Base-by-base conservation (phyloP, 2,113 vertebrate genomes). In the Tapirus terrestris region DNA sequence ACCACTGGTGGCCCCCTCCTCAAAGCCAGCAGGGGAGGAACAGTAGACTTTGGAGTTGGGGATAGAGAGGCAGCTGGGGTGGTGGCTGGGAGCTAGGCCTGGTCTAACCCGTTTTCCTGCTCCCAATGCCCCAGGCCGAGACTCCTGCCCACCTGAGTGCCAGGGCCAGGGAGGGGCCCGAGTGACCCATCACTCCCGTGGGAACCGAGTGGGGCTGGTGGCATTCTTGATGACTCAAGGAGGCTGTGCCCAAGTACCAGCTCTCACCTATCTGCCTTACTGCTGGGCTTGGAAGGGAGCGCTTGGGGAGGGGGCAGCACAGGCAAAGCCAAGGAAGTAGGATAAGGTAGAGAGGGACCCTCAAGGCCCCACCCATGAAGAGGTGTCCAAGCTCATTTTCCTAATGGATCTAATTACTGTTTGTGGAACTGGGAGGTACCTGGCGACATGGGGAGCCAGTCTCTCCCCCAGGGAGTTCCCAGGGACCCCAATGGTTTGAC, bases 121-220 rank as follows among this genome's bases (percentile, higher is more conserved):
- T 98, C 97, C 92, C 68, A 63, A 84, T 73, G 92, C 97, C 97
- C 88, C 53, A 82, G 96, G 93, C 96, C 43, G 23, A 93, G 93
- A 81, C 94, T 98, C 97, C 98, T 98, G 98, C 97, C 98, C 98
- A 98, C 98, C 97, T 82, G 93, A 93, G 96, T 81, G 83, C 97
- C 97, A 97, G 97, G 75, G 92, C 98, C 96, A 94, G 97, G 96
- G 97, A 96, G 98, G 95, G 87, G 97, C 95, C 96, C 36, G 67
- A 97, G 84, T 98, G 98, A 98, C 98, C 98, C 94, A 95, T 98
- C 94, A 90, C 97, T 97, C 96, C 95, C 97, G 90, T 98, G 98
- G 98, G 98, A 98, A 98, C 97, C 29, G 9, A 96, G 98, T 97
- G 97, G 93, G 98, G 96, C 98, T 92, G 56, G 75, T 97, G 72